These are phyloP conservation scores for Formica aserva DNA, from an alignment of 2,888 invertebrate species.

Conservation along the genomic window DNA sequence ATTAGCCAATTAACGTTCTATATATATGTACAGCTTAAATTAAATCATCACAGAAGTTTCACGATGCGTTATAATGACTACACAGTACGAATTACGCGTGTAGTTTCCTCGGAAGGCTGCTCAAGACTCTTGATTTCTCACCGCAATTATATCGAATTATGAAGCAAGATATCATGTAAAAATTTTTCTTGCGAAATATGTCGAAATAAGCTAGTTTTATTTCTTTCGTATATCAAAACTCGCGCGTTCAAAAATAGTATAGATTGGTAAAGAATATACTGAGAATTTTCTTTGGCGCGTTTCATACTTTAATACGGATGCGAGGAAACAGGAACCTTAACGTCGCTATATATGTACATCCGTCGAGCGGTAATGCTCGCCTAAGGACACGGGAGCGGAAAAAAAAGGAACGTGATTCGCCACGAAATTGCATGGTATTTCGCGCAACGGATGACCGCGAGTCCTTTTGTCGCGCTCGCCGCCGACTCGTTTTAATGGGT, in stretches of 20 bases:
- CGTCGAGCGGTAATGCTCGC: conserved; percentile 14
- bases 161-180: background rate
- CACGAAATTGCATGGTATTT: conserved; percentile 56
- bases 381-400: background rate
- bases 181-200: background rate
- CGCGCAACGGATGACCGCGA: conserved; percentile 38
- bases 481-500: conserved; percentile 62
- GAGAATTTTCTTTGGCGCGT: background rate
- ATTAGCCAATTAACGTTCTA: background rate
- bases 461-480: conserved; percentile 54
- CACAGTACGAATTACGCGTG: background rate
- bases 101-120: conserved; percentile 11
- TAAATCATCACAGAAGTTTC: background rate
- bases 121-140: background rate
- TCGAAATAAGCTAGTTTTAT: background rate
- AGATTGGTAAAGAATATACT: background rate
- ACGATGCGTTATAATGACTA: background rate
- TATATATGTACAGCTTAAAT: background rate
- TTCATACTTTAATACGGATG: background rate
- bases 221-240: background rate
- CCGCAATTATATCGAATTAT: background rate
- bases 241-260: background rate
- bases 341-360: background rate
- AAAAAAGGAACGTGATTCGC: conserved; percentile 38
- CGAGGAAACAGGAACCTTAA: background rate